Evolutionary conservation across 2,888 invertebrate species (phyloP).

Genomic region (Parnassius smintheus): DNA sequence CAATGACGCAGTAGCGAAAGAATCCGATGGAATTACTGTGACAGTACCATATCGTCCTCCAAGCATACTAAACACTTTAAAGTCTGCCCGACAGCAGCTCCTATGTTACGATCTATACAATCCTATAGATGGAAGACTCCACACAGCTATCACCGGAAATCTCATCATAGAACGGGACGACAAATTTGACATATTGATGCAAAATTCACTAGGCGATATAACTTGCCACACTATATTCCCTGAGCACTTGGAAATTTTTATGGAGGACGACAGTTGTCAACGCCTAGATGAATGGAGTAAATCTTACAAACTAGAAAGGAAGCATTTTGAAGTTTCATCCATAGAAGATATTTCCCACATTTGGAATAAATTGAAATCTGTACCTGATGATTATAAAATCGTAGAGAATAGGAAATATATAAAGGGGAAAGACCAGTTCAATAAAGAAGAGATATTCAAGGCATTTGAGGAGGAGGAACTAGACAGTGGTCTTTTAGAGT

Average conservation of each 20-base stretch:
- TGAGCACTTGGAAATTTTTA: slow-evolving; percentile 50
- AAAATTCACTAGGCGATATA: slow-evolving; percentile 70
- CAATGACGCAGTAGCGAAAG: slow-evolving; percentile 44
- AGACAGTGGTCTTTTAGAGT: slow-evolving; percentile 57
- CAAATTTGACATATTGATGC: slow-evolving; percentile 54
- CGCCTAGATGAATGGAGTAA: slow-evolving; percentile 59
- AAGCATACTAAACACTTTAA: slow-evolving; percentile 52
- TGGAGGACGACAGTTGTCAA: slow-evolving; percentile 55
- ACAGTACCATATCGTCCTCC: slow-evolving; percentile 64
- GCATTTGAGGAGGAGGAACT: slow-evolving; percentile 56
- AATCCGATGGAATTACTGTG: slow-evolving; percentile 44
- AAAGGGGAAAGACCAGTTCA: slow-evolving; percentile 34
- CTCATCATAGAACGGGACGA: slow-evolving; percentile 51
- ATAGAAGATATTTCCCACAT: slow-evolving; percentile 49
- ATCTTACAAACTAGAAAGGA: slow-evolving; percentile 41
- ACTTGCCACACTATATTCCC: slow-evolving; percentile 58
- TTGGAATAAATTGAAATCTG: slow-evolving; percentile 51
- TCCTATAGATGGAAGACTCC: slow-evolving; percentile 54
- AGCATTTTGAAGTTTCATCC: slow-evolving; percentile 52
- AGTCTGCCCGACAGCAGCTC: slow-evolving; percentile 50
- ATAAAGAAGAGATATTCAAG: slow-evolving; percentile 55
- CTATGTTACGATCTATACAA: slow-evolving; percentile 57
- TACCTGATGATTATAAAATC: slow-evolving; percentile 50
- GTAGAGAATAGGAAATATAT: slow-evolving; percentile 35
- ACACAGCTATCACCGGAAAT: slow-evolving; percentile 55